Base-by-base conservation (phyloP, 2,888 invertebrate genomes). In the Argyresthia goedartella region DNA sequence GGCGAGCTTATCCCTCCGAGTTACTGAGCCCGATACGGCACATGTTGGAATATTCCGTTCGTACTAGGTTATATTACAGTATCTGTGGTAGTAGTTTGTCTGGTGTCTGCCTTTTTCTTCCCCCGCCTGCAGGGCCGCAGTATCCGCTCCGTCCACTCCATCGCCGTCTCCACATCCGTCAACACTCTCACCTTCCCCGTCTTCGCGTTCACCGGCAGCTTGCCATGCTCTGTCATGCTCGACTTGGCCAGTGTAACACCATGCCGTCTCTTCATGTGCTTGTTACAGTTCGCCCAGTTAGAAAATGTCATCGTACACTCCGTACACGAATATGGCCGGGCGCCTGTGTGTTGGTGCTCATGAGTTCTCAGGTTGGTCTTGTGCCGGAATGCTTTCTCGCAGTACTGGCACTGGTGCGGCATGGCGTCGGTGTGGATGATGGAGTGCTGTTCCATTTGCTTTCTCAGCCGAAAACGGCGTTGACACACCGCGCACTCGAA, bases 201-300 rank as follows among this genome's bases (percentile, higher is more conserved):
- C 33, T 33, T 10, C 7, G 50, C 43, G 16, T 50, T 44, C n/a
- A 50, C 33, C 4, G 50, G 50, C 9, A 50, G 8, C 11, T 41
- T 41, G 15, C 50, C 50, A 4, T 69, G 69, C 2, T 76, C 75
- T 2, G 77, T 50, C 8, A 77, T 74, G 33, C 76, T 16, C n/a
- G 47, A 35, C 34, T 52, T 52, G 35, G 52, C 47, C 43, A 47
- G 36, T 39, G 47, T 47, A 3, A 41, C 81, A 46, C 89, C 89
- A 60, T 90, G 90, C 36, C 13, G 11, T 8, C n/a, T 48, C 70
- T 90, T 91, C 89, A 91, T 90, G 61, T 91, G 91, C 61, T 91
- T 91, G 64, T 91, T 91, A 63, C 90, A 91, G 71, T 91, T 91
- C 11, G 91, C 90, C 90, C 91, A 90, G 68, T 91, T 91, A 7